These are phyloP conservation scores for Encarsia formosa DNA, from an alignment of 2,888 invertebrate species.

Conservation along the genomic window DNA sequence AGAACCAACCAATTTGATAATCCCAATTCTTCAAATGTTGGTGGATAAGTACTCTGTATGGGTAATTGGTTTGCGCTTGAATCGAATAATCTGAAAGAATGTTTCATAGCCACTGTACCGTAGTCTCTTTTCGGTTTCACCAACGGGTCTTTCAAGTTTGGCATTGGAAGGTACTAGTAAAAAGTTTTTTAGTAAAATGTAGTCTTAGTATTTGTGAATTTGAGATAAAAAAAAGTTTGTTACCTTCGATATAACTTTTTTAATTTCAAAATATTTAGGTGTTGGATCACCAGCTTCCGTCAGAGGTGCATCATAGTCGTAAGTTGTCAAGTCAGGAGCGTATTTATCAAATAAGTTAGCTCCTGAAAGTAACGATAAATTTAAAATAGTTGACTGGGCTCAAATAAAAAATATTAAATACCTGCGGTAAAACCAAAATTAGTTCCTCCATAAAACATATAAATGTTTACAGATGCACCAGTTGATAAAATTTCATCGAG, in stretches of 20 bases:
- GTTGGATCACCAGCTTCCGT: slow-evolving; percentile 87
- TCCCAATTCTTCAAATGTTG: slow-evolving; percentile 54
- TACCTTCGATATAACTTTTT: slow-evolving; percentile 60
- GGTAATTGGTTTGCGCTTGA: slow-evolving; percentile 40
- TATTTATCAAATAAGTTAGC: slow-evolving; percentile 53
- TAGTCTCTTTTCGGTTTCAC: slow-evolving; percentile 60
- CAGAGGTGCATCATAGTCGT: slow-evolving; percentile 90
- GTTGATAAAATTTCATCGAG: slow-evolving; percentile 44
- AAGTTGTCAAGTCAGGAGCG: slow-evolving; percentile 73
- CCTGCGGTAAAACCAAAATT: slow-evolving; percentile 69
- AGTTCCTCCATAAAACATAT: slow-evolving; percentile 91
- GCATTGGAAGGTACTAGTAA: slow-evolving; percentile 59
- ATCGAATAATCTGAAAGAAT: slow-evolving; percentile 52
- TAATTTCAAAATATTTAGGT: slow-evolving; percentile 71
- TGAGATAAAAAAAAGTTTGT: too few relatives aligned
- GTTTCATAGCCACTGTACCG: slow-evolving; percentile 57
- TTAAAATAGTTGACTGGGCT: too few relatives aligned
- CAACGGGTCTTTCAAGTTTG: slow-evolving; percentile 52
- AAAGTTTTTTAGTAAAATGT: too few relatives aligned
- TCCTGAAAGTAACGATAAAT: slow-evolving; percentile 37
- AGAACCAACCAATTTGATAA: slow-evolving; percentile 52
- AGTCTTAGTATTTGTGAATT: too few relatives aligned
- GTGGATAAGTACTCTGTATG: slow-evolving; percentile 48
- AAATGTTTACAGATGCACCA: slow-evolving; percentile 73
- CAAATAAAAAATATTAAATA: too few relatives aligned